Percentiles rank a stretch among this genome's conserved stretches.
Evolutionary conservation across 2,113 vertebrate species (phyloP).

Genomic region (Trogon surrucura): DNA sequence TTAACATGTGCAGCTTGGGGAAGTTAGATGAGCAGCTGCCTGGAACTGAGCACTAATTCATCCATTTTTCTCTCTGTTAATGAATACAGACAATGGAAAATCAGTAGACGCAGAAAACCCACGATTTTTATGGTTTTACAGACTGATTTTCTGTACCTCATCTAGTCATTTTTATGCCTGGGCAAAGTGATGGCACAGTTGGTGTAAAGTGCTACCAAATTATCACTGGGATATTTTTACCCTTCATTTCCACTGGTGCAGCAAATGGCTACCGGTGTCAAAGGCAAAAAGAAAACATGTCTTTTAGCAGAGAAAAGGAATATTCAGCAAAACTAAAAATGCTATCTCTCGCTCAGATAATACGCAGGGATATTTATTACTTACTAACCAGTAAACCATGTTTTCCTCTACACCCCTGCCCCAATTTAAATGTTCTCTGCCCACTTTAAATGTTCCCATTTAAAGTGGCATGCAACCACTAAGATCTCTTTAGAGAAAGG

Average conservation of each 20-base stretch:
- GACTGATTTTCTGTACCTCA: conserved; percentile 51
- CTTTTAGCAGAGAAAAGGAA: not conserved
- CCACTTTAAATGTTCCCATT: not conserved
- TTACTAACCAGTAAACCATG: accelerated
- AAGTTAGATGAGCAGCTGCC: conserved; percentile 50
- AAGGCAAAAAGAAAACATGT: not conserved
- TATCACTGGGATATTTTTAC: conserved; percentile 43
- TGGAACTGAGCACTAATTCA: conserved; percentile 41
- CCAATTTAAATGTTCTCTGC: not conserved
- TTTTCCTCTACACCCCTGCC: not conserved
- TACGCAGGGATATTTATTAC: not conserved
- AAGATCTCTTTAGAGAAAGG: not conserved
- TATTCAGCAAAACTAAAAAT: not conserved
- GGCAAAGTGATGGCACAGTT: conserved; percentile 19
- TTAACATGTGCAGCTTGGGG: conserved; percentile 26
- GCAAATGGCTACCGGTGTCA: conserved; percentile 24
- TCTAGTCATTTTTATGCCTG: conserved; percentile 28
- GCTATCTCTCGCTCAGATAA: not conserved
- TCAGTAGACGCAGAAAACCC: conserved; percentile 49
- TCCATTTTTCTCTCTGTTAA: conserved; percentile 42
- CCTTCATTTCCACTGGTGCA: not conserved
- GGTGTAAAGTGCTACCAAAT: not conserved
- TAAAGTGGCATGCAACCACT: not conserved
- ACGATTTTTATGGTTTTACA: conserved; percentile 31
- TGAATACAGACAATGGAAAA: conserved; percentile 59